Evolutionary conservation across 1,140 invertebrate genomes (phyloP).

Genomic region (Ridgeia piscesae): DNA sequence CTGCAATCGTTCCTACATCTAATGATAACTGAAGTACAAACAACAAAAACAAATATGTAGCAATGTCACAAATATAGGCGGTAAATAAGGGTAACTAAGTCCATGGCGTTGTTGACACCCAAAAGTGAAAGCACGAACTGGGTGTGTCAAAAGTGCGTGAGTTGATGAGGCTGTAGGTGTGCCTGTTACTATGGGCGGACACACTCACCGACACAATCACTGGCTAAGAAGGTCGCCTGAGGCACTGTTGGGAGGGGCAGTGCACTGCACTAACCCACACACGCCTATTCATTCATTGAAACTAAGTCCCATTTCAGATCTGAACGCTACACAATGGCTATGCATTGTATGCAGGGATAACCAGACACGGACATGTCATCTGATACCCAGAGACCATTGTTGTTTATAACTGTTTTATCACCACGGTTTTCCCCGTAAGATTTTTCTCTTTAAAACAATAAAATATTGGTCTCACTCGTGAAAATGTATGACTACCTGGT

Average conservation of each 20-base stretch:
- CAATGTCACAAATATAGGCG: not conserved
- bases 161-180: not conserved
- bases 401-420: not conserved
- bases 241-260: not conserved
- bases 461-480: not conserved
- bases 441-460: not conserved
- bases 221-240: not conserved
- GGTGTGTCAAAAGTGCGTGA: not conserved
- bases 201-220: not conserved
- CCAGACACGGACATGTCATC: not conserved
- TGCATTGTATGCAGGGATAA: not conserved
- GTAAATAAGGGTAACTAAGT: not conserved
- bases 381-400: not conserved
- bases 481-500: not conserved
- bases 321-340: not conserved
- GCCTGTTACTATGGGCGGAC: not conserved
- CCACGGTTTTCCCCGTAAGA: not conserved
- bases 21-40: not conserved
- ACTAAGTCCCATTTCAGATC: not conserved
- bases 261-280: not conserved
- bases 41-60: not conserved
- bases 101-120: too few species aligned
- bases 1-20: too few species aligned
- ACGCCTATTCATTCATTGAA: not conserved
- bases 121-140: not conserved